A percentile compares a stretch with the other conserved stretches of the same genome.
These are phyloP conservation scores for Rhizomys pruinosus DNA, from an alignment of 2,113 vertebrate genomes.

Conservation along the genomic window DNA sequence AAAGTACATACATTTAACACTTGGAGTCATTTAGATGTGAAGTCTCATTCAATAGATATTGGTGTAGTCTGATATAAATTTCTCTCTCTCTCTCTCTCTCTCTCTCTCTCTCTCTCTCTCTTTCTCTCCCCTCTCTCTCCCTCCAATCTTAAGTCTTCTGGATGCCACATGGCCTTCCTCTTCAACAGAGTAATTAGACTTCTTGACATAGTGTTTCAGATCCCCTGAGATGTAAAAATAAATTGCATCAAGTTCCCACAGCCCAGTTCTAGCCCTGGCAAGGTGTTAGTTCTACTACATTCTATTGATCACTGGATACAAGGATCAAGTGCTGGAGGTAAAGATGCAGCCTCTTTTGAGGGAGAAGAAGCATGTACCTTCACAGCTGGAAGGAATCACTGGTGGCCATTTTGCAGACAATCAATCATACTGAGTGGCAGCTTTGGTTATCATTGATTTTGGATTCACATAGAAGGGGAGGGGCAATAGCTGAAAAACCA, in stretches of 20 bases:
- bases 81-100: no score
- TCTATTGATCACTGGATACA: neutral
- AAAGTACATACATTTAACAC: neutral
- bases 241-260: neutral
- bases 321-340: neutral
- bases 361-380: neutral
- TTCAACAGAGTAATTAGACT: neutral
- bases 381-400: neutral
- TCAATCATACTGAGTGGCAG: neutral
- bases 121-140: neutral
- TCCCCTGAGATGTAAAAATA: neutral
- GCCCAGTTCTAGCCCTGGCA: no score
- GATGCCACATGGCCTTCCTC: neutral
- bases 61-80: neutral
- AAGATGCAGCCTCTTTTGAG: fast-evolving
- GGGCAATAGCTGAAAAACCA: neutral
- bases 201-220: neutral
- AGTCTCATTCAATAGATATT: neutral
- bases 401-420: neutral
- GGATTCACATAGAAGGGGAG: neutral
- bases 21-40: neutral
- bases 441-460: neutral
- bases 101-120: no score
- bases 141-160: neutral
- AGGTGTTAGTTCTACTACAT: neutral